Evolutionary conservation across 2,113 vertebrate species (phyloP).

Genomic region (Siphamia tubifer): DNA sequence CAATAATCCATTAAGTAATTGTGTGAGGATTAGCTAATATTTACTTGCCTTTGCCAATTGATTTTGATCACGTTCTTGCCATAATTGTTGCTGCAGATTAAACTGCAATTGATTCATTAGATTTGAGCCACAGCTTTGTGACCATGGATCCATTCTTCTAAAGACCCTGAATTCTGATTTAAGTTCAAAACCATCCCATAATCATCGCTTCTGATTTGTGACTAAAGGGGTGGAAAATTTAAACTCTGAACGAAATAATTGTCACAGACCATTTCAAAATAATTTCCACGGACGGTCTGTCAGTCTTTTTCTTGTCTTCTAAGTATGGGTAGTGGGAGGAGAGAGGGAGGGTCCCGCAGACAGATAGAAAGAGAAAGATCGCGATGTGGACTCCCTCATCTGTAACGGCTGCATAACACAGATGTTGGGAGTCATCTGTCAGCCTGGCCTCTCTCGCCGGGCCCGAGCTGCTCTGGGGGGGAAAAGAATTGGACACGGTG

Average conservation of each 20-base stretch:
- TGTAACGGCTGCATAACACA: slow-evolving; percentile 98
- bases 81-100: background rate
- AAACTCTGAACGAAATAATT: slow-evolving; percentile 66
- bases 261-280: slow-evolving; percentile 73
- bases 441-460: slow-evolving; percentile 94
- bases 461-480: slow-evolving; percentile 93
- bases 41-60: too few species aligned
- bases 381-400: slow-evolving; percentile 91
- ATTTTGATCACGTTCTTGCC: background rate
- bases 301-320: slow-evolving; percentile 47
- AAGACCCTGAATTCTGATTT: slow-evolving; percentile 16
- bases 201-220: slow-evolving; percentile 60
- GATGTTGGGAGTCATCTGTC: slow-evolving; percentile 99
- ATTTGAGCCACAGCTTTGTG: background rate
- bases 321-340: slow-evolving; percentile 67
- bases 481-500: slow-evolving; percentile 99
- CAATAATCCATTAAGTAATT: too few species aligned
- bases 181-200: slow-evolving; percentile 46
- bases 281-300: slow-evolving; percentile 76
- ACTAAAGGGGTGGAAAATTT: slow-evolving; percentile 48
- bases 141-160: background rate
- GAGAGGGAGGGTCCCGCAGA: slow-evolving; percentile 69
- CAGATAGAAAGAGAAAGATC: slow-evolving; percentile 77
- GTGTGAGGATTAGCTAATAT: too few species aligned
- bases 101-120: background rate